phyloP scores from a whole-genome alignment of 2,113 vertebrate species.

The Pedetes capensis region DNA sequence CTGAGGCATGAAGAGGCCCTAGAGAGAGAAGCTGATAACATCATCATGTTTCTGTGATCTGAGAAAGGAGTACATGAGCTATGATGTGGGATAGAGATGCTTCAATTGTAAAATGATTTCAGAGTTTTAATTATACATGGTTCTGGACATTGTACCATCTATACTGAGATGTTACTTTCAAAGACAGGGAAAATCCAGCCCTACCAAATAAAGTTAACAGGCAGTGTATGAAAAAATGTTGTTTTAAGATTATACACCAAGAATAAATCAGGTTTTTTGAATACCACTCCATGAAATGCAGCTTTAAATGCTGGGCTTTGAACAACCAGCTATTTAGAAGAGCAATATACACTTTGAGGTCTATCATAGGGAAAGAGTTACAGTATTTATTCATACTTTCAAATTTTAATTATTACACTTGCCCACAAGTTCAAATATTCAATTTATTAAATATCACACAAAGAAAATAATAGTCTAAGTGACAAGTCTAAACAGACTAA shows the following conservation, averaged over 20 bases:
- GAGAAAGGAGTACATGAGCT: not conserved
- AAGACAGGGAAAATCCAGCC: not conserved
- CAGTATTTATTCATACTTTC: not conserved
- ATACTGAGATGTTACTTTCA: not conserved
- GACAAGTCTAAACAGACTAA: not conserved
- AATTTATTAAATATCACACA: not conserved
- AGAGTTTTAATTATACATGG: not conserved
- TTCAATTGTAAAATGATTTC: not conserved
- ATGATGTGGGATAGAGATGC: not conserved
- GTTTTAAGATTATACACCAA: not conserved
- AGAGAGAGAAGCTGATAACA: not conserved
- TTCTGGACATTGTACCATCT: not conserved
- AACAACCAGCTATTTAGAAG: not conserved
- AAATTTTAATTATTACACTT: slow-evolving; percentile 16
- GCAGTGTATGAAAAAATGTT: not conserved
- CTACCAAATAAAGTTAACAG: not conserved
- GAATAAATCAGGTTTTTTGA: not conserved
- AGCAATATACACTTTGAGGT: not conserved
- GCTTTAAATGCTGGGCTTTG: not conserved
- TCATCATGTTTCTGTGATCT: not conserved
- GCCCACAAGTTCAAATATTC: slow-evolving; percentile 5
- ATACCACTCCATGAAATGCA: not conserved
- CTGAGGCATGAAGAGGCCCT: not conserved
- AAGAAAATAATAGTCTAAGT: not conserved
- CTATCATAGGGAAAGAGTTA: not conserved